phyloP scores from a whole-genome alignment of 2,113 vertebrate species.

The Chaetorhynchus papuensis region DNA sequence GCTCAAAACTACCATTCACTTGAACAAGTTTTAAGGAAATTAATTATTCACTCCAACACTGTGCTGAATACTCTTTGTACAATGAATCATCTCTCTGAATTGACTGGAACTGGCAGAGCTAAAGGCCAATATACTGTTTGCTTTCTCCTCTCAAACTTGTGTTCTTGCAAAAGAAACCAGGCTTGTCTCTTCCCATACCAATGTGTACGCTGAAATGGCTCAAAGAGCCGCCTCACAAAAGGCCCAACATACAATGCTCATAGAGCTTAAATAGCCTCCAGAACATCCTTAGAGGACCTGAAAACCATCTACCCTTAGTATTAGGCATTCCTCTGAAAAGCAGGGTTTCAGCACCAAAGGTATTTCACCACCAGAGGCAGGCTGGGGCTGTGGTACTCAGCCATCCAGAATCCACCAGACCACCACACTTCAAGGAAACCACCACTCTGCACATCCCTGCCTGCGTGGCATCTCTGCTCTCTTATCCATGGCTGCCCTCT shows the following conservation, averaged over 20 bases:
- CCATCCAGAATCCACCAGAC: background rate
- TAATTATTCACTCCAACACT: background rate
- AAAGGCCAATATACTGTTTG: background rate
- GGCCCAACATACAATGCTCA: background rate
- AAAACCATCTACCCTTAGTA: background rate
- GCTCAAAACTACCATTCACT: background rate
- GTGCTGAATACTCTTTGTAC: background rate
- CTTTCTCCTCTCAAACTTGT: background rate
- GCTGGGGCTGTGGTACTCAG: background rate
- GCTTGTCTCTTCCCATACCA: background rate
- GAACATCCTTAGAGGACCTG: background rate
- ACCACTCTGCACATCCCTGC: too few species aligned
- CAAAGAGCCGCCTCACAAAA: background rate
- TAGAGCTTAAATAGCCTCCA: background rate
- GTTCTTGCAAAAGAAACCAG: background rate
- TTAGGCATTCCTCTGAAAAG: background rate
- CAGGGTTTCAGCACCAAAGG: background rate
- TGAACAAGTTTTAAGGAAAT: background rate
- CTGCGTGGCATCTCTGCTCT: background rate
- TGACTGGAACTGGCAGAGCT: background rate
- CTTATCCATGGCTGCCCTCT: background rate
- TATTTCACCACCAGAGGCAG: background rate
- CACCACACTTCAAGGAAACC: background rate
- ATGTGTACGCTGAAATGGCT: rapidly evolving
- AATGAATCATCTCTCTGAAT: background rate